Percentiles rank a stretch among this genome's conserved stretches.
Evolutionary conservation across 2,113 vertebrate species (phyloP).

Genomic region (human (Homo sapiens)): GRCh38 chr5:123223001-123223500

Average conservation of each 20-base stretch:
- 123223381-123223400: not conserved
- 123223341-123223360: not conserved
- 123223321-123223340: not conserved
- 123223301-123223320: not conserved
- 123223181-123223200: no score
- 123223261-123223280: not conserved
- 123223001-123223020: not conserved
- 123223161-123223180: not conserved
- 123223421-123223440: not conserved
- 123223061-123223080: not conserved
- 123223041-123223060: not conserved
- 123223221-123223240: not conserved
- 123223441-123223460: not conserved
- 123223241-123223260: not conserved
- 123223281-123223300: not conserved
- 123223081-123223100: not conserved
- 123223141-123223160: not conserved
- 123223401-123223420: not conserved
- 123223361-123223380: not conserved
- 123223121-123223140: not conserved
- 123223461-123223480: conserved; percentile 25
- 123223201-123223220: not conserved
- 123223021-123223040: not conserved
- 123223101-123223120: not conserved
- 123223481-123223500: not conserved